phyloP scores from a whole-genome alignment of 1,140 invertebrate species.

The Cyclina sinensis region DNA sequence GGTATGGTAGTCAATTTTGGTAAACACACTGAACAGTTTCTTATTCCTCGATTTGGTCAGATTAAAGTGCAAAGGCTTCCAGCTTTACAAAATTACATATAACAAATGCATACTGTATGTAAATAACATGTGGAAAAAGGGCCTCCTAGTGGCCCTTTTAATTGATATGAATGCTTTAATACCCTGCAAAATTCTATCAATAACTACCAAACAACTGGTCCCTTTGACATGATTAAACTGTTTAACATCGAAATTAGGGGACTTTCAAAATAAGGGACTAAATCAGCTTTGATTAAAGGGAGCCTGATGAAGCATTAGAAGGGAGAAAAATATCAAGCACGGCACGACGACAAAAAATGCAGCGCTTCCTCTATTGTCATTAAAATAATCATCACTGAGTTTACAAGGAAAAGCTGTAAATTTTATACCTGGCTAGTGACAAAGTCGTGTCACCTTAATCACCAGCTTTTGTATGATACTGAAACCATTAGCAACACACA shows the following conservation, averaged over 20 bases:
- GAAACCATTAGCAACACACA: constrained; percentile 61
- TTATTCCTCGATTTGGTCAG: background rate
- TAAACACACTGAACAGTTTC: background rate
- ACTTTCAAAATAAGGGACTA: background rate
- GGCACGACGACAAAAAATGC: background rate
- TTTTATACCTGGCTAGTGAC: constrained; percentile 26
- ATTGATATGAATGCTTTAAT: background rate
- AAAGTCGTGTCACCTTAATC: constrained; percentile 39
- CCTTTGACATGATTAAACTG: constrained; percentile 41
- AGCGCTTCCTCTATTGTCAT: constrained; percentile 32
- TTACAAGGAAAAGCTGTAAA: constrained; percentile 36
- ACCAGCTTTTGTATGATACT: constrained; percentile 28
- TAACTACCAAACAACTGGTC: background rate
- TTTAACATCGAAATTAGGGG: constrained; percentile 27
- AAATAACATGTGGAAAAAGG: background rate
- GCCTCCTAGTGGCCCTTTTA: background rate
- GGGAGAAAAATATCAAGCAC: background rate
- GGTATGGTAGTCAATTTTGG: background rate
- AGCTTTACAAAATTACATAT: background rate
- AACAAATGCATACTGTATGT: background rate
- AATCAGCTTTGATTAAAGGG: constrained; percentile 28
- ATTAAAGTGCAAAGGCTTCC: background rate
- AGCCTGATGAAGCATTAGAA: background rate
- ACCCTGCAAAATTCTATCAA: background rate
- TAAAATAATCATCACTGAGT: background rate